Conservation (phyloP, 2,113 vertebrate genomes). For the Lepus europaeus region DNA sequence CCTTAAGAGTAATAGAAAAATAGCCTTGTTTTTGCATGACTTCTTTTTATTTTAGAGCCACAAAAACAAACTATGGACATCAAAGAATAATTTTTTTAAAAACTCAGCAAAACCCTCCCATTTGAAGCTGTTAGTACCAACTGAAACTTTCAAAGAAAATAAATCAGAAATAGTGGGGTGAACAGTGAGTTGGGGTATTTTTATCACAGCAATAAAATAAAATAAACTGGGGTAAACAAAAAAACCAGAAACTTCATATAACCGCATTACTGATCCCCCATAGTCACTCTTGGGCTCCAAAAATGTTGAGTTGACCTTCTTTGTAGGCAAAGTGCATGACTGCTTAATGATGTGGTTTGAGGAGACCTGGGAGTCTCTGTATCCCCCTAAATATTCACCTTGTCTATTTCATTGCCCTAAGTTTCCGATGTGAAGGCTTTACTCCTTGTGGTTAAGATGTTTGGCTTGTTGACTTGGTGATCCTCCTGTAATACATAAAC, state of each 20-base stretch:
- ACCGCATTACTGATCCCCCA: background rate
- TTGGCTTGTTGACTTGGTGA: background rate
- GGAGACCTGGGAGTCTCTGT: background rate
- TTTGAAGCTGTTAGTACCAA: background rate
- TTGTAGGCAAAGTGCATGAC: background rate
- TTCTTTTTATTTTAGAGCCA: conserved; percentile 13
- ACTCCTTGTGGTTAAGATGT: background rate
- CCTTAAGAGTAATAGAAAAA: conserved; percentile 53
- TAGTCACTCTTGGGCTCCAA: background rate
- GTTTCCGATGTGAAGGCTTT: background rate
- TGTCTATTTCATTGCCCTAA: background rate
- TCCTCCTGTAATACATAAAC: background rate
- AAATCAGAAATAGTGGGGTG: conserved; percentile 27
- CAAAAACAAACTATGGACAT: conserved; percentile 38
- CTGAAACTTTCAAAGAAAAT: background rate
- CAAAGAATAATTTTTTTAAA: background rate
- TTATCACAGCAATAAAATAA: conserved; percentile 33
- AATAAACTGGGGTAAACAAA: background rate
- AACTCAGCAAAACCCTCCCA: background rate
- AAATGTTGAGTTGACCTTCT: background rate
- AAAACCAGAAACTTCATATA: conserved; percentile 7
- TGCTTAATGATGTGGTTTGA: background rate
- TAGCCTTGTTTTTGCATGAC: background rate
- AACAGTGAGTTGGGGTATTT: background rate
- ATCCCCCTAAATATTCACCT: background rate